These are phyloP conservation scores for Uropetala carovei DNA, from an alignment of 2,888 invertebrate species.

Conservation along the genomic window DNA sequence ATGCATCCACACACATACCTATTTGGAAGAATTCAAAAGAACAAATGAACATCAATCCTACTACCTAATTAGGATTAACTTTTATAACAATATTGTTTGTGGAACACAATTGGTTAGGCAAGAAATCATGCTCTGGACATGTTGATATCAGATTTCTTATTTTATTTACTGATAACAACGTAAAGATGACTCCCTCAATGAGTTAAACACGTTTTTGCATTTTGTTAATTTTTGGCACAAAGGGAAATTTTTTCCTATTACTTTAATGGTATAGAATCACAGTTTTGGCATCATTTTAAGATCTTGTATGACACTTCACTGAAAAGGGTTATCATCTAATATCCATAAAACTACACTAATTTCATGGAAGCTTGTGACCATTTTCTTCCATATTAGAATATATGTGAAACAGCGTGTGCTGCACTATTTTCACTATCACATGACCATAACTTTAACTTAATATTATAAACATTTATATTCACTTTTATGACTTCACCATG, in stretches of 20 bases:
- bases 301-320: constrained; percentile 49
- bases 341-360: constrained; percentile 10
- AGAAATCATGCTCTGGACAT: constrained; percentile 60
- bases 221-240: constrained; percentile 58
- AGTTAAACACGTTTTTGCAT: constrained; percentile 42
- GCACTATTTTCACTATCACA: constrained; percentile 53
- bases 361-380: constrained; percentile 48
- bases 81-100: constrained; percentile 20
- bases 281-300: constrained; percentile 25
- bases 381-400: constrained; percentile 41
- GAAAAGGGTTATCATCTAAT: constrained; percentile 26
- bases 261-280: constrained; percentile 40
- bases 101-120: constrained; percentile 61
- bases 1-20: constrained; percentile 32
- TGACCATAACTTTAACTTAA: constrained; percentile 34
- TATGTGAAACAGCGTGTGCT: constrained; percentile 47
- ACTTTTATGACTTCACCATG: constrained; percentile 44
- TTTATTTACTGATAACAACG: constrained; percentile 46
- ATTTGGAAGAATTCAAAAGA: constrained; percentile 40
- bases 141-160: constrained; percentile 54
- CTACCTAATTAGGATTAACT: constrained; percentile 29
- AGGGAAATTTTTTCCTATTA: constrained; percentile 40
- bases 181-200: constrained; percentile 32
- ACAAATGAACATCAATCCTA: constrained; percentile 45
- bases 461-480: constrained; percentile 34